Evolutionary conservation across 2,888 invertebrate species (phyloP), one percentile per base, ranked within the genome.

Genomic region (Heliconius erato): DNA sequence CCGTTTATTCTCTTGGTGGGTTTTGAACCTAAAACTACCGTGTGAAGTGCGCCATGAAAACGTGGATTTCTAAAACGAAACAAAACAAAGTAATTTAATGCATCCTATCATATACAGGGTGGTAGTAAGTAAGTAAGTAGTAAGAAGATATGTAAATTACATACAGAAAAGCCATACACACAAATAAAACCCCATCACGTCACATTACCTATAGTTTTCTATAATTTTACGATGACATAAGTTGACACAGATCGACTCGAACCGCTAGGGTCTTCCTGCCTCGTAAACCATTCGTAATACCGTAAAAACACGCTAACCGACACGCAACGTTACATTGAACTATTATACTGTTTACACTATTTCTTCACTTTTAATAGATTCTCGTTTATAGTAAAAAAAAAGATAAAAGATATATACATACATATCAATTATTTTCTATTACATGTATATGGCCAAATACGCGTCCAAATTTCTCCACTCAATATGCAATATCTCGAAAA

Each of bases 171-270:
- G 67, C 19, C 23, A 32, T 40, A 59, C 16, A 26, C 28, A 49
- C 67, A 28, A 16, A 63, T 77, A 82, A 79, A 84, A 82, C 81
- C 80, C 49, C 54, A 78, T 84, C 69, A 78, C 79, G 84, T 84
- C 84, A 82, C 79, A 59, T 81, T 49, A 74, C 81, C 77, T 79
- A 82, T 78, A 80, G 65, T 78, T 79, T 81, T 81, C 71, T 79
- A 72, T 69, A 68, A 79, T 84, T 85, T 85, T 85, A 85, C 82
- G 85, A 81, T 82, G 85, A 84, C 85, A 85, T 79, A 82, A 85
- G 85, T 82, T 85, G 84, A 84, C 85, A 82, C 82, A 74, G 81
- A 79, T 81, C 77, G 83, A 79, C 77, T 79, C 54, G 77, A 81
- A 81, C 79, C 83, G 65, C 65, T 71, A 72, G 79, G 79, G 77